Base-by-base conservation (phyloP, 1,140 invertebrate species). In the Trypoxylus dichotomus region DNA sequence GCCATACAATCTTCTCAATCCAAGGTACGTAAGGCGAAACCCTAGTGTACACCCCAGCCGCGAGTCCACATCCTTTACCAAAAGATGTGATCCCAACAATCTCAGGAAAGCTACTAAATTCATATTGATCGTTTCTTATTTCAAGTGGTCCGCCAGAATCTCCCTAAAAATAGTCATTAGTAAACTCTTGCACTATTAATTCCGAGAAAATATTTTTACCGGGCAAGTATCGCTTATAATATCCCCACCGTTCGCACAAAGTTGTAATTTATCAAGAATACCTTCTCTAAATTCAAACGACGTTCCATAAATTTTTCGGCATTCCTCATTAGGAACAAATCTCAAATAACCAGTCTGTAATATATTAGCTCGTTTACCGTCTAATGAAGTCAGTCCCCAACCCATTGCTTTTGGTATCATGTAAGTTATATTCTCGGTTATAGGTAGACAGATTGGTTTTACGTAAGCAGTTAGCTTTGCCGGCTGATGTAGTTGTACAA, bases 401-500 rank as follows among this genome's bases (percentile, higher is more conserved):
- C 83, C 83, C 37, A 77, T 81, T 19, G 81, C 81, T 41, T 82
- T 78, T 8, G 77, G 79, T 2, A 79, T 75, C 5, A 29, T 60
- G 6, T 37, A 54, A 43, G 77, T 75, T 3, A 79, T 77, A 37
- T 21, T 5, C 19, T 63, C 32, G 27, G 79, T 74, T 19, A 83
- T 83, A 83, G 92, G 89, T 7, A 93, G 80, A 83, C 92, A 93
- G n/a, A 90, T 88, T n/a, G 91, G 90, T 83, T 87, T 82, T 72
- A 90, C 87, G 3, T 79, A 80, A 15, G 83, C 81, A 60, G 83
- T 86, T 21, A 92, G 87, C 1, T 81, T 82, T 13, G 89, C 87
- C 24, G 80, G 74, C 47, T 79, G 80, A 2, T 86, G 83, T 11
- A 93, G 81, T 80, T 89, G 86, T 1, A 92, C 75, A 0, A 93